Evolutionary conservation across 2,113 vertebrate species (phyloP).

Genomic region (Bagarius yarrelli): DNA sequence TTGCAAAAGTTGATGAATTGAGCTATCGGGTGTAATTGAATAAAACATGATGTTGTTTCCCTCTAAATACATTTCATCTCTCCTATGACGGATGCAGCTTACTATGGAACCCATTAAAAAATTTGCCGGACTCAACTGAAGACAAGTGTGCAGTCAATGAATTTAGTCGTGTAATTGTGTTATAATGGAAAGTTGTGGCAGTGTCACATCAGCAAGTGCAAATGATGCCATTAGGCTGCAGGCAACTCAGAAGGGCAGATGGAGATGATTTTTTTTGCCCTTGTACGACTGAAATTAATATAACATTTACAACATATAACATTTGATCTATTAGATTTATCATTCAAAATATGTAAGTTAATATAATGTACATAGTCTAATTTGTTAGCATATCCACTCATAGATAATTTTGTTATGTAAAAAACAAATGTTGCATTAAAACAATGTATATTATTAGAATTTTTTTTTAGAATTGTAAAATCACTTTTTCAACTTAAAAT

Average conservation of each 20-base stretch:
- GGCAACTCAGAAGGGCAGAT: constrained; percentile 22
- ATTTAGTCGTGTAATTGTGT: constrained; percentile 75
- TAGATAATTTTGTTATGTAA: not conserved
- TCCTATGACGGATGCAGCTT: constrained; percentile 73
- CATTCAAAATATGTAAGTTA: not conserved
- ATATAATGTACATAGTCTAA: not conserved
- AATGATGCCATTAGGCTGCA: constrained; percentile 48
- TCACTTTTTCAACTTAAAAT: no score
- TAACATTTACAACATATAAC: not conserved
- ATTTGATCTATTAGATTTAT: not conserved
- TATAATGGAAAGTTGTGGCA: constrained; percentile 62
- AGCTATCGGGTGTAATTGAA: constrained; percentile 72
- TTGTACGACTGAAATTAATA: not conserved
- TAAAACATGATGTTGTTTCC: constrained; percentile 75
- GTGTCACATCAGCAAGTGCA: constrained; percentile 59
- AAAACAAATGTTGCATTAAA: no score
- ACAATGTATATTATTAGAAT: no score
- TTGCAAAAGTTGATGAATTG: constrained; percentile 79
- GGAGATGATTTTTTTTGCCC: not conserved
- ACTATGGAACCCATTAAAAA: constrained; percentile 68
- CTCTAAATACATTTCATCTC: constrained; percentile 72
- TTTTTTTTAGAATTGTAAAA: no score
- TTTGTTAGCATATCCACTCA: not conserved
- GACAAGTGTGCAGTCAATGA: constrained; percentile 66
- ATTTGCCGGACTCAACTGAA: constrained; percentile 65